Evolutionary conservation across 2,888 invertebrate genomes (phyloP), one percentile per base, ranked within the genome.

Genomic region (Tetragonisca angustula): DNA sequence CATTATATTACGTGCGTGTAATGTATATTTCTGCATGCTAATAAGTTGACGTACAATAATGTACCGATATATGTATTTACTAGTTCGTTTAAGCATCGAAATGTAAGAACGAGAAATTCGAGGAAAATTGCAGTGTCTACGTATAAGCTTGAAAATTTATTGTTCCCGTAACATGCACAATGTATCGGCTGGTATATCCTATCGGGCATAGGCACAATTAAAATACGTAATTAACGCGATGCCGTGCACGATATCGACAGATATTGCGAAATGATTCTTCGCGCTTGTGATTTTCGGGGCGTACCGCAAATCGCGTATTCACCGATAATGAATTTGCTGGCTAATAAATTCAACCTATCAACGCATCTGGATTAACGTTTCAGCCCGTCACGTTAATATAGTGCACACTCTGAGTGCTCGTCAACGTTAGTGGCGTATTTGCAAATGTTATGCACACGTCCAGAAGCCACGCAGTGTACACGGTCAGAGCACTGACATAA

Each of bases 391-490:
- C 69, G 83, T 65, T 83, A 83, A 83, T 83, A 77, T 61, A 83
- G 77, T 65, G 77, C 73, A 62, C 56, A 69, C 64, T 17, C 54
- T 49, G 72, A 77, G 83, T 70, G 83, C 77, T 83, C 83, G 77
- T 77, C 68, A 69, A 77, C 73, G 77, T 77, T 83, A 77, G 83
- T 54, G 62, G 59, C 54, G 76, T 83, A 83, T 83, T 83, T 83
- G 83, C 83, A 73, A 83, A 83, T 83, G 83, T 83, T 83, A 77
- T 83, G 77, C 76, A 73, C 83, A 77, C 83, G 83, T 83, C 68
- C 83, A 83, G 76, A 83, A 83, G 71, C 83, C 83, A 59, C 19
- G 52, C 36, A 61, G 24, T 68, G 71, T 68, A 72, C 71, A 69
- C 68, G 54, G 69, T 52, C 77, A 24, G 43, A 64, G 72, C 68